Conservation (phyloP, 2,113 vertebrate genomes). For the Tychaedon coryphoeus region DNA sequence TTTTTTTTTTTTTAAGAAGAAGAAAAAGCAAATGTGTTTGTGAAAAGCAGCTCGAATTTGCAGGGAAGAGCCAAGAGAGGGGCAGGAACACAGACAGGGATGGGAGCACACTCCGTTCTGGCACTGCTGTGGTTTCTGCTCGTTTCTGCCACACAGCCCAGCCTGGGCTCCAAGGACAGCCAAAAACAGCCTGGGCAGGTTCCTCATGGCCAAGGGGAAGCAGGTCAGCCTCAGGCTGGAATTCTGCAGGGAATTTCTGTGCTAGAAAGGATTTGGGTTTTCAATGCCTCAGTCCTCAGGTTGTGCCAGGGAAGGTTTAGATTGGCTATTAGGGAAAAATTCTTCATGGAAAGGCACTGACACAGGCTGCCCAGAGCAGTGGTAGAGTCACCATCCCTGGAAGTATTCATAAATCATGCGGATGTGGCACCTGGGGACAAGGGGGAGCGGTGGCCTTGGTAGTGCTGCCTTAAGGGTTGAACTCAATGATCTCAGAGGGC, state of each 20-base stretch:
- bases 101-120: not conserved
- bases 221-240: not conserved
- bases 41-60: conserved; percentile 7
- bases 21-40: not conserved
- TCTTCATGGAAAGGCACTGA: not conserved
- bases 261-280: not conserved
- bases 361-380: not conserved
- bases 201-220: not conserved
- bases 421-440: not conserved
- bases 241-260: not conserved
- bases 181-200: not conserved
- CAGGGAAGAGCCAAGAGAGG: not conserved
- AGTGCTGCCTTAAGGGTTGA: not conserved
- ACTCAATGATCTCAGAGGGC: not conserved
- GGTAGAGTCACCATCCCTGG: not conserved
- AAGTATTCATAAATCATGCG: rapidly evolving
- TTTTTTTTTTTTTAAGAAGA: not conserved
- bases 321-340: not conserved
- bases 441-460: not conserved
- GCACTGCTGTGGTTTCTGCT: not conserved
- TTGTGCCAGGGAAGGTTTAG: not conserved
- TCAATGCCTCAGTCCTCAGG: not conserved
- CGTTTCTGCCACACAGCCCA: not conserved
- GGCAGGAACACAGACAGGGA: not conserved
- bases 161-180: not conserved